These are phyloP conservation scores for Muschampia staudingeri DNA, from an alignment of 2,888 invertebrate species.

Conservation along the genomic window DNA sequence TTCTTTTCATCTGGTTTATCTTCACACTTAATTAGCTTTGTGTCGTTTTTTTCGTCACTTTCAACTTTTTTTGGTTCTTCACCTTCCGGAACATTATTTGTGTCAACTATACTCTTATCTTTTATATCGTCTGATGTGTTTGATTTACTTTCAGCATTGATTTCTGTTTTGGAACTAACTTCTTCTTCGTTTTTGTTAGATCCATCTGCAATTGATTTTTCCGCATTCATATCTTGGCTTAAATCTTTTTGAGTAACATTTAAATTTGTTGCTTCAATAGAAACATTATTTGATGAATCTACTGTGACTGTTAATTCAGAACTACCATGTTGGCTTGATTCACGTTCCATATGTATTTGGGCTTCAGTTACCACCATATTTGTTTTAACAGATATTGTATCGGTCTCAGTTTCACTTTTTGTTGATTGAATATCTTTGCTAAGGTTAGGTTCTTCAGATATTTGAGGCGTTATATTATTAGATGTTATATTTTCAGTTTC, in stretches of 20 bases:
- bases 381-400: constrained; percentile 87
- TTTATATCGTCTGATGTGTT: constrained; percentile 18
- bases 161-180: constrained; percentile 15
- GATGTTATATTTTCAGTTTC: constrained; percentile 70
- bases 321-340: constrained; percentile 84
- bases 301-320: constrained; percentile 86
- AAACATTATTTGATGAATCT: constrained; percentile 87
- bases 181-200: background rate
- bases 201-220: constrained; percentile 19
- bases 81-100: background rate
- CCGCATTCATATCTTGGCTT: constrained; percentile 72
- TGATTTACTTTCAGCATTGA: constrained; percentile 1
- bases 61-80: constrained; percentile 37
- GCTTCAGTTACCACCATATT: constrained; percentile 90
- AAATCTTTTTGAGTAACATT: constrained; percentile 81
- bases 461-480: constrained; percentile 59
- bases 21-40: background rate
- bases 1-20: constrained; percentile 44
- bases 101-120: constrained; percentile 3
- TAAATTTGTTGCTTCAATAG: constrained; percentile 85
- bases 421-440: constrained; percentile 73
- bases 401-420: constrained; percentile 87
- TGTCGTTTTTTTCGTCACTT: constrained; percentile 34
- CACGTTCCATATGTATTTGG: constrained; percentile 89
- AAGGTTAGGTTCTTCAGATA: constrained; percentile 62